These are phyloP conservation scores for Drosophila sordidula DNA, from an alignment of 2,888 invertebrate species.

Conservation along the genomic window DNA sequence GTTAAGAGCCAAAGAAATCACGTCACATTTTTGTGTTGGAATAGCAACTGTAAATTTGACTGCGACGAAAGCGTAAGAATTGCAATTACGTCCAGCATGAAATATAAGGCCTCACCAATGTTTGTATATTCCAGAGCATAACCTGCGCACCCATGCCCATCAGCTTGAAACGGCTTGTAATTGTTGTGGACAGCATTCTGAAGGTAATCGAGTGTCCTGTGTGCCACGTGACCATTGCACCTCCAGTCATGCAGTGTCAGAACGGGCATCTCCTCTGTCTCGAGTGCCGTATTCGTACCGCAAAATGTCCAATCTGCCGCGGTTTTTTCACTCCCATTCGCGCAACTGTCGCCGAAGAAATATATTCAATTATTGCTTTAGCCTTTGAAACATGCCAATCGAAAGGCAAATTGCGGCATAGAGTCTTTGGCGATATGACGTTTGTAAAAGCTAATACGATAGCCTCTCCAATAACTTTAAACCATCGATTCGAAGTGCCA, in stretches of 20 bases:
- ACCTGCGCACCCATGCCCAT: conserved; percentile 87
- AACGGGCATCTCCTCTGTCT: conserved; percentile 89
- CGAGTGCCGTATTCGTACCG: conserved; percentile 87
- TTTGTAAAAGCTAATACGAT: conserved; percentile 39
- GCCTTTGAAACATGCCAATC: conserved; percentile 85
- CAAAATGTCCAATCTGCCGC: conserved; percentile 88
- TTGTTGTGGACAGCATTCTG: conserved; percentile 86
- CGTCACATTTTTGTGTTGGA: conserved; percentile 86
- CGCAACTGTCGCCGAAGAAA: conserved; percentile 87
- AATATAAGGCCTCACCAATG: background rate
- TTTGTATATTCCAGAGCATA: conserved; percentile 78
- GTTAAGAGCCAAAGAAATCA: conserved; percentile 85
- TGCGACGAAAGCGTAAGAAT: conserved; percentile 82
- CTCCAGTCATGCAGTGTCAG: conserved; percentile 88
- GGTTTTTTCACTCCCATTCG: conserved; percentile 86
- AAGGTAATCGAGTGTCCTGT: conserved; percentile 88
- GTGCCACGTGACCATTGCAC: conserved; percentile 87
- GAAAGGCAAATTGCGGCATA: conserved; percentile 85
- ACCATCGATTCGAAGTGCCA: conserved; percentile 71
- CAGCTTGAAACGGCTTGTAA: conserved; percentile 86
- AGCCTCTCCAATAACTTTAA: conserved; percentile 17
- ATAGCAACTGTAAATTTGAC: conserved; percentile 85
- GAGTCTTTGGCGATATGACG: conserved; percentile 85
- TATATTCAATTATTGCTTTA: conserved; percentile 86
- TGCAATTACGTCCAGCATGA: background rate